Conservation (phyloP, 2,113 vertebrate genomes). For the Callipepla californica region DNA sequence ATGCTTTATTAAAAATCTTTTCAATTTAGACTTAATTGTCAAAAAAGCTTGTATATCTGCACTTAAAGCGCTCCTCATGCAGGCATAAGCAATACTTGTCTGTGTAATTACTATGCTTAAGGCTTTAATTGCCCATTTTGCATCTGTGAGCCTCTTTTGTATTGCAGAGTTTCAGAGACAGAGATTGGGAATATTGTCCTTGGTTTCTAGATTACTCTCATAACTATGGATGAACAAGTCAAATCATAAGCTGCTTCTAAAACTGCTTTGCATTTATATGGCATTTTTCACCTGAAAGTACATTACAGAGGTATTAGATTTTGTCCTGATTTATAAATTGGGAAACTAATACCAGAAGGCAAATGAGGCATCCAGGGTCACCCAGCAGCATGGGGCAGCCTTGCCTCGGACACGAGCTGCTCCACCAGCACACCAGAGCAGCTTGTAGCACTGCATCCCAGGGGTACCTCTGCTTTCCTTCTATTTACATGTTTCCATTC, state of each 20-base stretch:
- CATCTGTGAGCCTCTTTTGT: slow-evolving; percentile 19
- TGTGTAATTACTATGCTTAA: slow-evolving; percentile 33
- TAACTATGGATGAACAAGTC: slow-evolving; percentile 53
- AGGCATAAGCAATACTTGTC: slow-evolving; percentile 18
- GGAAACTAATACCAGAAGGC: slow-evolving; percentile 6
- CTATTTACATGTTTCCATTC: not conserved
- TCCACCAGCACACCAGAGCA: not conserved
- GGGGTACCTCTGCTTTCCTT: not conserved
- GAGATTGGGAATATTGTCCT: slow-evolving; percentile 6
- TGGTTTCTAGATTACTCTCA: slow-evolving; percentile 33
- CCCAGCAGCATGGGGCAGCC: not conserved
- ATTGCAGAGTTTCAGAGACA: not conserved
- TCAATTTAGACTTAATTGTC: slow-evolving; percentile 6
- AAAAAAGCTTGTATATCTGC: slow-evolving; percentile 29
- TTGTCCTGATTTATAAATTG: slow-evolving; percentile 2
- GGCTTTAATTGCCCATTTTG: slow-evolving; percentile 41
- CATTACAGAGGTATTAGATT: not conserved
- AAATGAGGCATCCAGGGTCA: slow-evolving; percentile 7
- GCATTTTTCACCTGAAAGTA: slow-evolving; percentile 45
- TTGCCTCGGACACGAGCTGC: not conserved
- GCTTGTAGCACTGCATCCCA: not conserved
- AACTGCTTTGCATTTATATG: slow-evolving; percentile 66
- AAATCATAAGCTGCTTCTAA: slow-evolving; percentile 37
- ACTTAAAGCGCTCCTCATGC: slow-evolving; percentile 12
- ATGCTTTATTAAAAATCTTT: slow-evolving; percentile 30